Evolutionary conservation across 2,113 vertebrate genomes (phyloP).

Genomic region (Chitala chitala): DNA sequence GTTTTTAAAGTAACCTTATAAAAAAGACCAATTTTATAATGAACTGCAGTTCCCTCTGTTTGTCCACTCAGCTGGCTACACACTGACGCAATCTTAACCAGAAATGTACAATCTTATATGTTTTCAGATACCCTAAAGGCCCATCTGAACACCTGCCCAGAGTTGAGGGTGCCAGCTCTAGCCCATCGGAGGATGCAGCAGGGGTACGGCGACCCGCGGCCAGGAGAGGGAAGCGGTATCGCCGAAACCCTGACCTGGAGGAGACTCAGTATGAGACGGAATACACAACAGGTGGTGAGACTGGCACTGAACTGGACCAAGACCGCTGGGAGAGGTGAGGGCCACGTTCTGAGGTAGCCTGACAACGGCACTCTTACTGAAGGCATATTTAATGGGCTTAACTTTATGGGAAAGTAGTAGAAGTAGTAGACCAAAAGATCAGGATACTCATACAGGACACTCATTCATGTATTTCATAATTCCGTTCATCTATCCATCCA

Average conservation of each 20-base stretch:
- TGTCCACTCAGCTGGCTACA: not conserved
- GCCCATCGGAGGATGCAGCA: slow-evolving; percentile 55
- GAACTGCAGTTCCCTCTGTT: not conserved
- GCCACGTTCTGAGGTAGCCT: too few relatives aligned
- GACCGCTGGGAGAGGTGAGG: slow-evolving; percentile 62
- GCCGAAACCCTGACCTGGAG: slow-evolving; percentile 52
- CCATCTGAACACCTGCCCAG: slow-evolving; percentile 47
- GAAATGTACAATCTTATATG: too few relatives aligned
- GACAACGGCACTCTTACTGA: too few relatives aligned
- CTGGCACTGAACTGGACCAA: slow-evolving; percentile 57
- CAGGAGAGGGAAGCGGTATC: slow-evolving; percentile 57
- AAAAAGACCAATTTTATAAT: too few relatives aligned
- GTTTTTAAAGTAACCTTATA: too few relatives aligned
- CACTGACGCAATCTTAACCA: not conserved
- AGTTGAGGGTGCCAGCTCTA: slow-evolving; percentile 52
- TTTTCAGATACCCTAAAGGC: slow-evolving; percentile 53
- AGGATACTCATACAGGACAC: too few relatives aligned
- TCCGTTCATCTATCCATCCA: too few relatives aligned
- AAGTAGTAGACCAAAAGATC: too few relatives aligned
- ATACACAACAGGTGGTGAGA: slow-evolving; percentile 69
- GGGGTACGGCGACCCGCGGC: slow-evolving; percentile 52
- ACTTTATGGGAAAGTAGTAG: too few relatives aligned
- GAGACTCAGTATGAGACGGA: slow-evolving; percentile 70
- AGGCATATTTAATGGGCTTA: too few relatives aligned
- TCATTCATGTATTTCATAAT: too few relatives aligned